Conservation (phyloP, 2,888 invertebrate genomes). For the Hartigia nigra region DNA sequence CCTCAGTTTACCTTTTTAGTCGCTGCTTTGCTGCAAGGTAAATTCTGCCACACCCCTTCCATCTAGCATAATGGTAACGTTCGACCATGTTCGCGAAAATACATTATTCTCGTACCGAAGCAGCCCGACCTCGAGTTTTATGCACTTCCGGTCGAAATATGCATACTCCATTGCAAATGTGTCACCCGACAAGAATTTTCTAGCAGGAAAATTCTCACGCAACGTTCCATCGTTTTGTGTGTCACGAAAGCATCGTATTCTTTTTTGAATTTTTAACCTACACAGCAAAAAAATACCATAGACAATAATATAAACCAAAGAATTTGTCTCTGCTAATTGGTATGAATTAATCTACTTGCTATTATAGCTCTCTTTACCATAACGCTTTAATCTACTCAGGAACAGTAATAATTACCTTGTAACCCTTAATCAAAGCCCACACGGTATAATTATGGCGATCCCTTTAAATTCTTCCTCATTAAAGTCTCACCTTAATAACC, state of each 20-base stretch:
- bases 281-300: background rate
- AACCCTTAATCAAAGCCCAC: background rate
- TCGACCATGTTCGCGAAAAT: background rate
- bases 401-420: background rate
- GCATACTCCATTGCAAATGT: background rate
- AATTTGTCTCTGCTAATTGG: too few relatives aligned
- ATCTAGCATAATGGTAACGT: background rate
- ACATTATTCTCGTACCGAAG: background rate
- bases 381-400: background rate
- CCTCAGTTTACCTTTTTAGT: background rate
- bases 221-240: background rate
- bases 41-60: background rate
- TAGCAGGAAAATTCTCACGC: background rate
- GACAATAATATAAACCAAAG: too few relatives aligned
- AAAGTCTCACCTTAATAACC: too few relatives aligned
- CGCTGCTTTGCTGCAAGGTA: background rate
- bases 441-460: background rate
- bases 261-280: background rate
- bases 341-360: too few relatives aligned
- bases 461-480: background rate
- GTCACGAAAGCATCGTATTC: background rate
- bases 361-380: too few relatives aligned
- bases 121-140: background rate
- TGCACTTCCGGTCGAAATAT: slow-evolving; percentile 10
- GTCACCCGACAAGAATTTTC: background rate